Evolutionary conservation across 2,113 vertebrate species (phyloP).

Genomic region (Oreotrochilus melanogaster): DNA sequence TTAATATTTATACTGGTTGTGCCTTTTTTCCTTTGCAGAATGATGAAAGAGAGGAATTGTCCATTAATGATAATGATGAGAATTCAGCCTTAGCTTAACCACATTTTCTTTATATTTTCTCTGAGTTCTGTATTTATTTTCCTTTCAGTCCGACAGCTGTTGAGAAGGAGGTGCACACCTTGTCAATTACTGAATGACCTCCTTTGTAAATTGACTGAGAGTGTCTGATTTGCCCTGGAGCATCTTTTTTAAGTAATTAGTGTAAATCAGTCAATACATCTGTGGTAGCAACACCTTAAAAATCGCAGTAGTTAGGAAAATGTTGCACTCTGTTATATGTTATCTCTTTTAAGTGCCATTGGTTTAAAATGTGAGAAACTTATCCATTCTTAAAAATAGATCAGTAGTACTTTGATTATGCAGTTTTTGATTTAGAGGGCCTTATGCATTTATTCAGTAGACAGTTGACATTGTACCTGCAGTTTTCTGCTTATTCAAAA

Average conservation of each 20-base stretch:
- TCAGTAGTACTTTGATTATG: neutral
- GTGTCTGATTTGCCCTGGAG: slow-evolving; percentile 38
- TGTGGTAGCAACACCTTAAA: slow-evolving; percentile 14
- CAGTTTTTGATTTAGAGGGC: neutral
- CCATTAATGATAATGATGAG: neutral
- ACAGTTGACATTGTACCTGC: neutral
- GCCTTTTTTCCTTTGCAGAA: neutral
- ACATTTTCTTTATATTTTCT: neutral
- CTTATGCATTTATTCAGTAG: neutral
- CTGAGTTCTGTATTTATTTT: slow-evolving; percentile 16
- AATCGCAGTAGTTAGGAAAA: slow-evolving; percentile 18
- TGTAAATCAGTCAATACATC: slow-evolving; percentile 51
- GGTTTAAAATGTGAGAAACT: slow-evolving; percentile 29
- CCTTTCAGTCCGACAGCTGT: neutral
- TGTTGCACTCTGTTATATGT: neutral
- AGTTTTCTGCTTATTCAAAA: neutral
- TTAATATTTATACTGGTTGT: neutral
- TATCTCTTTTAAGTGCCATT: slow-evolving; percentile 19
- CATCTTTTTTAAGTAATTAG: slow-evolving; percentile 60
- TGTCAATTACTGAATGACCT: neutral
- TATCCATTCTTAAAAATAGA: neutral
- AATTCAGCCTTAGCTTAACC: neutral
- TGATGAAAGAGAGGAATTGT: neutral
- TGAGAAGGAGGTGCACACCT: neutral
- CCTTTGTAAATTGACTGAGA: slow-evolving; percentile 44